These are phyloP conservation scores for Corvus moneduloides DNA, from an alignment of 2,113 vertebrate genomes.

Conservation along the genomic window DNA sequence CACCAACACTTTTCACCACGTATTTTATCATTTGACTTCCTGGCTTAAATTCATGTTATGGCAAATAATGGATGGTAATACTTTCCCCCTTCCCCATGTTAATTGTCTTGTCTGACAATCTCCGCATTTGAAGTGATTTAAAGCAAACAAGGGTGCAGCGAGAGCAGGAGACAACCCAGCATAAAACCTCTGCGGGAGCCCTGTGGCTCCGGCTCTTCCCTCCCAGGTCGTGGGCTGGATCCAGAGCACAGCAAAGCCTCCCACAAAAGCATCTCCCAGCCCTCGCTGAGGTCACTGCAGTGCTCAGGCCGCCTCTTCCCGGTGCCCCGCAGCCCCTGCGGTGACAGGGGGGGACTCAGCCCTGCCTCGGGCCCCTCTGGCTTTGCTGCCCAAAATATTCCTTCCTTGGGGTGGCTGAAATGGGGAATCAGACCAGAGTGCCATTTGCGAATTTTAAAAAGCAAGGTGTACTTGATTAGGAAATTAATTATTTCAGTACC, in stretches of 20 bases:
- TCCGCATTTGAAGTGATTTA: slow-evolving; percentile 62
- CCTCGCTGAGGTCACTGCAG: not conserved
- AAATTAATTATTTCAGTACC: slow-evolving; percentile 77
- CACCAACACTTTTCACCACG: slow-evolving; percentile 29
- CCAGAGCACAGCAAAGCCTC: not conserved
- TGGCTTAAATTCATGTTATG: slow-evolving; percentile 66
- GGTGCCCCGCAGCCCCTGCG: accelerated
- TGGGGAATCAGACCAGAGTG: not conserved
- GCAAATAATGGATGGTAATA: slow-evolving; percentile 72
- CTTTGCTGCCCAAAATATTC: not conserved
- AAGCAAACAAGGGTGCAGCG: slow-evolving; percentile 24
- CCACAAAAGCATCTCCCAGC: not conserved
- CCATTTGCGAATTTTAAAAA: slow-evolving; percentile 43
- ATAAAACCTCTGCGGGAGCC: not conserved
- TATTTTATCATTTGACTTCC: slow-evolving; percentile 63
- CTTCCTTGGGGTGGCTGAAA: slow-evolving; percentile 33
- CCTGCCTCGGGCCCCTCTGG: not conserved
- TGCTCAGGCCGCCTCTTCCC: not conserved
- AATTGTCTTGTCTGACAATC: slow-evolving; percentile 64
- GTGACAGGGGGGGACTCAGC: not conserved
- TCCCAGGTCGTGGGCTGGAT: not conserved
- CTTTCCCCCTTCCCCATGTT: slow-evolving; percentile 63
- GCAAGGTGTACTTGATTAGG: slow-evolving; percentile 76
- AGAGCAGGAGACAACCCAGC: not conserved
- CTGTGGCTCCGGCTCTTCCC: not conserved